Evolutionary conservation across 1,140 invertebrate species (phyloP).

Genomic region (Adelges cooleyi): DNA sequence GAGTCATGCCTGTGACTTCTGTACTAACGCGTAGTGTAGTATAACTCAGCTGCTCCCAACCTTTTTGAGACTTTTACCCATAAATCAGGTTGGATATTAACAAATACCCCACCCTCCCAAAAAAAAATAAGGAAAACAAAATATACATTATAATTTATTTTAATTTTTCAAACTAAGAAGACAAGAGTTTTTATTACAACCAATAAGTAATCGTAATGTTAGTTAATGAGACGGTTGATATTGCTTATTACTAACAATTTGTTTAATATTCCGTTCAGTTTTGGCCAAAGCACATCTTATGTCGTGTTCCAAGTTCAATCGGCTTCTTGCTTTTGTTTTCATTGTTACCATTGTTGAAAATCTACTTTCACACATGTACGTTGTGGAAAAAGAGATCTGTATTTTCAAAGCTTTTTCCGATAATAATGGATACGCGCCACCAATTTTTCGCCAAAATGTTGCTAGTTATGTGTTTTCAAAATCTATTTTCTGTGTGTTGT

Average conservation of each 20-base stretch:
- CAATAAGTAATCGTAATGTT: background rate
- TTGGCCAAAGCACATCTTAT: background rate
- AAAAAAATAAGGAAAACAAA: background rate
- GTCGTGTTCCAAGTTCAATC: background rate
- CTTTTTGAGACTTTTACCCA: background rate
- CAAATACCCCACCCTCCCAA: no score
- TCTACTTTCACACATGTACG: background rate
- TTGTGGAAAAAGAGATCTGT: background rate
- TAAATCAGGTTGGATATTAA: no score
- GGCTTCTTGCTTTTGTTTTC: background rate
- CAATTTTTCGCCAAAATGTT: conserved; percentile 2
- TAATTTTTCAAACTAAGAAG: background rate
- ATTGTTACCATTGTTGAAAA: background rate
- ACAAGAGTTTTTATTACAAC: background rate
- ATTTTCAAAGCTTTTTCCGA: background rate
- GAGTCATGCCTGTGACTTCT: no score
- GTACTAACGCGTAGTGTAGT: no score
- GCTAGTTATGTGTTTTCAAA: conserved; percentile 1
- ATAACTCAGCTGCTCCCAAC: background rate
- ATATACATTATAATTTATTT: background rate
- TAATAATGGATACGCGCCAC: background rate
- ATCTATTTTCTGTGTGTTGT: conserved; percentile 5
- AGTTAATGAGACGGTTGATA: background rate
- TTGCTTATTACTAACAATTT: background rate
- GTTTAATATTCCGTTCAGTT: background rate